Evolutionary conservation across 2,888 invertebrate genomes (phyloP), one percentile per base, ranked within the genome.

Genomic region (Zygothrica quintamaculata): DNA sequence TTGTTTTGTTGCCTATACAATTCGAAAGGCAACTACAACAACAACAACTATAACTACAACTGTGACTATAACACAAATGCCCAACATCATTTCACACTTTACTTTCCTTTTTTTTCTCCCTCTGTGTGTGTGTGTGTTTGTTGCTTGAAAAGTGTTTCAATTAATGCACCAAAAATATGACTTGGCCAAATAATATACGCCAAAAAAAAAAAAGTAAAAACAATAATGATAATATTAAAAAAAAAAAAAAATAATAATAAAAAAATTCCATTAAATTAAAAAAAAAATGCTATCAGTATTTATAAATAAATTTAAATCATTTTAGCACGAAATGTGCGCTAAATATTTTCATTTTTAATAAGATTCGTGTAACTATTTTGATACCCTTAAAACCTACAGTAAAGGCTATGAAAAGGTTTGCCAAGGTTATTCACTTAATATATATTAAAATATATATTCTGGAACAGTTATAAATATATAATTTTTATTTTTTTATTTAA

Each of bases 91-190:
- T 59, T 66, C 57, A 66, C 71, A 74, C 77, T 70, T 76, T 39
- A 64, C 73, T 78, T 78, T 84, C 79, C 75, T 64, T 66, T 76
- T 61, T 58, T 40, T 64, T 59, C n/a, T n/a, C n/a, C n/a, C n/a
- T n/a, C n/a, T n/a, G n/a, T n/a, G n/a, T n/a, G n/a, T n/a, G n/a
- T n/a, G n/a, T 22, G 18, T 22, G 18, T 22, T 26, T 12, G 48
- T 67, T 66, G 39, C 31, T 51, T 33, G 31, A 15, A 44, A 48
- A 39, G 29, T 39, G 51, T 60, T 60, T 70, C 65, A 70, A 71
- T 71, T 70, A 71, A 60, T 52, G 56, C 59, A 71, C 40, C 53
- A 26, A 47, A 43, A 50, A 52, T 11, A 51, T 53, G 59, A 56
- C 36, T 36, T 44, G 36, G 39, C 48, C 46, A 37, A 61, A 61